Evolutionary conservation across 64 coral and sea anemone genomes (phyloP).

Genomic region (Montipora capricornis): DNA sequence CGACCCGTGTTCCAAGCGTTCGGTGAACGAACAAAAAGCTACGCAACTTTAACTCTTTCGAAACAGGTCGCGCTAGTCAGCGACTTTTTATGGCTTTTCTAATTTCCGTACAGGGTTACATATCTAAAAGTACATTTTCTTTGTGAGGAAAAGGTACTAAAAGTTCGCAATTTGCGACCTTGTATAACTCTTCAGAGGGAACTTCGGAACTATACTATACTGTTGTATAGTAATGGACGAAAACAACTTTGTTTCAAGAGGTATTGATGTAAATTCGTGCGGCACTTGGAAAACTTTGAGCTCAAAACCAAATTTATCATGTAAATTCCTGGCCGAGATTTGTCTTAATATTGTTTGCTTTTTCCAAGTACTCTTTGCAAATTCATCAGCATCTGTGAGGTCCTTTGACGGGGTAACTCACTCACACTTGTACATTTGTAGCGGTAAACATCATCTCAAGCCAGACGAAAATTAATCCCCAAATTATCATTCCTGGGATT

Average conservation of each 20-base stretch:
- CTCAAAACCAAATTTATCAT: neutral
- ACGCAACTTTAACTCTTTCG: too few relatives aligned
- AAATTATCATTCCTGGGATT: neutral
- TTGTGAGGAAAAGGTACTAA: too few relatives aligned
- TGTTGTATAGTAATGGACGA: neutral
- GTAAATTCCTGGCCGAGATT: neutral
- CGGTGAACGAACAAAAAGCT: too few relatives aligned
- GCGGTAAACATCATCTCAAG: neutral
- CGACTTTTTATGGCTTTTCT: too few relatives aligned
- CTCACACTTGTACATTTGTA: neutral
- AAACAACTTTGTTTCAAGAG: neutral
- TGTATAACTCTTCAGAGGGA: too few relatives aligned
- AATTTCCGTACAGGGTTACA: too few relatives aligned
- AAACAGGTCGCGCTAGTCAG: too few relatives aligned
- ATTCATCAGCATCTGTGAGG: neutral
- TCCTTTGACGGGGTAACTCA: neutral
- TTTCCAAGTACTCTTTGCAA: neutral
- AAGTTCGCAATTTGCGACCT: too few relatives aligned
- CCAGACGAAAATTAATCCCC: neutral
- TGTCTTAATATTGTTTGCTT: neutral
- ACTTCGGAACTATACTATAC: too few relatives aligned
- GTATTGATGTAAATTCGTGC: neutral
- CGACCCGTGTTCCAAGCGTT: too few relatives aligned
- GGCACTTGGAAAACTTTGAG: neutral
- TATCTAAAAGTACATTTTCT: too few relatives aligned